phyloP scores from a whole-genome alignment of 1,140 invertebrate genomes.

The Drosophila triauraria region DNA sequence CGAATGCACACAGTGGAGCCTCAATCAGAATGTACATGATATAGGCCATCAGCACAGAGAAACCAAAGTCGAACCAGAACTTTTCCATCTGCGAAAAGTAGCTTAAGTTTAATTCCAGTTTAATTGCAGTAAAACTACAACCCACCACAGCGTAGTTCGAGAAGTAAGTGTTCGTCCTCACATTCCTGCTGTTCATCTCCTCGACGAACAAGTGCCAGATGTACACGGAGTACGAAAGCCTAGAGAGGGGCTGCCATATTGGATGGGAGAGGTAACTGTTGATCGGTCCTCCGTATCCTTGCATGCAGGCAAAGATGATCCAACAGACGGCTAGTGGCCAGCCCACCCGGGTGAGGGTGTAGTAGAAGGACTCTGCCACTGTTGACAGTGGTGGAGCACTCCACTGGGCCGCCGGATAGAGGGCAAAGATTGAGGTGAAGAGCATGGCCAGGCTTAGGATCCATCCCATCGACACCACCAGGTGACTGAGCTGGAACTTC shows the following conservation, averaged over 20 bases:
- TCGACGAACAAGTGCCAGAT: slow-evolving; percentile 84
- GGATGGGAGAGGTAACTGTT: slow-evolving; percentile 85
- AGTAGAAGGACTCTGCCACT: slow-evolving; percentile 87
- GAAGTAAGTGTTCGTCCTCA: slow-evolving; percentile 49
- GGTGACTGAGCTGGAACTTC: slow-evolving; percentile 19
- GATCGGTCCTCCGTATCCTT: slow-evolving; percentile 87
- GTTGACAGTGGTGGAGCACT: slow-evolving; percentile 59
- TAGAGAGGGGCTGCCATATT: slow-evolving; percentile 85
- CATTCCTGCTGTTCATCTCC: slow-evolving; percentile 36
- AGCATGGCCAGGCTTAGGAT: slow-evolving; percentile 61
- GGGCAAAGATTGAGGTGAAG: slow-evolving; percentile 68
- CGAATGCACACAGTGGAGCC: slow-evolving; percentile 51
- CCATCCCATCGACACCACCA: slow-evolving; percentile 51
- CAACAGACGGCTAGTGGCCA: slow-evolving; percentile 88
- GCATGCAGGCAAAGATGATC: slow-evolving; percentile 89
- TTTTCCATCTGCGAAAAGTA: slow-evolving; percentile 40
- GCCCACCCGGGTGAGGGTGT: slow-evolving; percentile 87
- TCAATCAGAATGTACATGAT: slow-evolving; percentile 56
- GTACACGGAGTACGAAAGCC: slow-evolving; percentile 86
- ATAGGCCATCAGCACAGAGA: slow-evolving; percentile 48
- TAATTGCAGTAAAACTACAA: accelerated
- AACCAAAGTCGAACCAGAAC: slow-evolving; percentile 65
- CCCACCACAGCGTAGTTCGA: slow-evolving; percentile 52
- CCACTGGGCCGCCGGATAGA: slow-evolving; percentile 65
- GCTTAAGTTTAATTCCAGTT: too few species aligned